A percentile compares a stretch with the other conserved stretches of the same genome.
Evolutionary conservation across 2,797 vertebrate species (phyloP).

Genomic region (Oophaga sylvatica): DNA sequence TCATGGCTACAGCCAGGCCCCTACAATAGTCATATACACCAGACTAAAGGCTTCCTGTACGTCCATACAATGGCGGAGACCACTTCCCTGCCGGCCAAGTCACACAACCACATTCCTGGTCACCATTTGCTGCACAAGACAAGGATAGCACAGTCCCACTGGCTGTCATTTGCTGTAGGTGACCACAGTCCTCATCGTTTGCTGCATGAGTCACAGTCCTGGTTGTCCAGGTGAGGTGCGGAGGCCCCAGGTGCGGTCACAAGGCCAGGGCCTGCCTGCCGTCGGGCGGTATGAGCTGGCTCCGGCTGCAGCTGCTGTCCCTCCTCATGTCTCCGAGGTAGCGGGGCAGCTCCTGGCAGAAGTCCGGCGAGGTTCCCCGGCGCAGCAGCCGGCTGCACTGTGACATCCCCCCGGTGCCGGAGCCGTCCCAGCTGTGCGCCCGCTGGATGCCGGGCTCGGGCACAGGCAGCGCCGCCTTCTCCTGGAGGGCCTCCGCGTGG

Average conservation of each 20-base stretch:
- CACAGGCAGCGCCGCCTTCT: not conserved
- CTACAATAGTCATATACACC: too few relatives aligned
- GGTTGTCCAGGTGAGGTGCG: too few relatives aligned
- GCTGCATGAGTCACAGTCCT: too few relatives aligned
- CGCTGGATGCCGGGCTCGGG: not conserved
- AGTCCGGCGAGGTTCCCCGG: constrained; percentile 80
- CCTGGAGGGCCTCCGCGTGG: constrained; percentile 8
- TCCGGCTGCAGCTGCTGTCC: constrained; percentile 66
- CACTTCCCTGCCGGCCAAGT: too few relatives aligned
- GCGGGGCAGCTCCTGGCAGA: constrained; percentile 71
- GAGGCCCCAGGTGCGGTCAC: not conserved
- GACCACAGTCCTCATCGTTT: too few relatives aligned
- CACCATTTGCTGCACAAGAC: too few relatives aligned
- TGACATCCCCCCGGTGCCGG: constrained; percentile 17
- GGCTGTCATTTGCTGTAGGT: too few relatives aligned
- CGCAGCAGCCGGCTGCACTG: constrained; percentile 73
- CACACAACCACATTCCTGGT: too few relatives aligned
- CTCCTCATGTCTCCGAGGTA: constrained; percentile 55
- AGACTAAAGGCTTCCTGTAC: too few relatives aligned
- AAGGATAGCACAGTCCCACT: too few relatives aligned
- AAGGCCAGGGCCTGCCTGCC: constrained; percentile 2
- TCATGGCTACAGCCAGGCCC: too few relatives aligned
- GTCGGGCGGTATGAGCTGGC: constrained; percentile 51
- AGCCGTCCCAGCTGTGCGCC: constrained; percentile 49
- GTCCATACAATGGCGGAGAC: too few relatives aligned